Conservation (phyloP, 2,888 invertebrate genomes). For the Luffia ferchaultella region DNA sequence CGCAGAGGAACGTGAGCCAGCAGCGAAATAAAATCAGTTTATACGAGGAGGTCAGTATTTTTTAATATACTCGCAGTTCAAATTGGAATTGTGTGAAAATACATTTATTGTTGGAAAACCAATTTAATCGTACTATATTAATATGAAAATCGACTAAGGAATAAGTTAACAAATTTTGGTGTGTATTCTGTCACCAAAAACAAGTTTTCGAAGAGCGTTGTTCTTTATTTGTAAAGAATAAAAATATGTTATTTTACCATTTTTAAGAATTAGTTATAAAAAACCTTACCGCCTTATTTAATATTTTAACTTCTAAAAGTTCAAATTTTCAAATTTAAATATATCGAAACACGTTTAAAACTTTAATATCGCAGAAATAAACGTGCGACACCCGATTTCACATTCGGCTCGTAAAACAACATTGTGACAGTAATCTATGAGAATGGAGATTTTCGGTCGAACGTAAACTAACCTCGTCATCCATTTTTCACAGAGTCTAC, state of each 20-base stretch:
- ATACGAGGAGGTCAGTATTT: neutral
- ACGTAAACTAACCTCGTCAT: constrained; percentile 27
- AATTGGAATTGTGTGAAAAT: neutral
- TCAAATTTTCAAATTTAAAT: neutral
- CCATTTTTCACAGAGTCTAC: too few relatives aligned
- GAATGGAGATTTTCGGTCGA: constrained; percentile 35
- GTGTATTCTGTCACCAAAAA: too few relatives aligned
- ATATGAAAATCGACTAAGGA: too few relatives aligned
- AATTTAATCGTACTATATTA: too few relatives aligned
- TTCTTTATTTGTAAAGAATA: too few relatives aligned
- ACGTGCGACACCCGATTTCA: constrained; percentile 17
- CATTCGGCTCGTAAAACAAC: constrained; percentile 41
- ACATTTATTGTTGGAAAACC: too few relatives aligned
- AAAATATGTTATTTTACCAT: too few relatives aligned
- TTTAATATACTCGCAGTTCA: neutral
- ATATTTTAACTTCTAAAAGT: too few relatives aligned
- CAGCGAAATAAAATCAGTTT: neutral
- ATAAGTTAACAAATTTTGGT: too few relatives aligned
- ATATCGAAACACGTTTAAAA: neutral
- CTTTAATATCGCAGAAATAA: neutral
- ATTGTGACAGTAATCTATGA: constrained; percentile 46
- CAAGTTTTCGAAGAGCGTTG: too few relatives aligned
- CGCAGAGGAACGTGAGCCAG: neutral
- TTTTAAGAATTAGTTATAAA: too few relatives aligned
- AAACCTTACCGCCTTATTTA: too few relatives aligned